phyloP scores from a whole-genome alignment of 2,888 invertebrate species.

The Drosophila imparisetae region DNA sequence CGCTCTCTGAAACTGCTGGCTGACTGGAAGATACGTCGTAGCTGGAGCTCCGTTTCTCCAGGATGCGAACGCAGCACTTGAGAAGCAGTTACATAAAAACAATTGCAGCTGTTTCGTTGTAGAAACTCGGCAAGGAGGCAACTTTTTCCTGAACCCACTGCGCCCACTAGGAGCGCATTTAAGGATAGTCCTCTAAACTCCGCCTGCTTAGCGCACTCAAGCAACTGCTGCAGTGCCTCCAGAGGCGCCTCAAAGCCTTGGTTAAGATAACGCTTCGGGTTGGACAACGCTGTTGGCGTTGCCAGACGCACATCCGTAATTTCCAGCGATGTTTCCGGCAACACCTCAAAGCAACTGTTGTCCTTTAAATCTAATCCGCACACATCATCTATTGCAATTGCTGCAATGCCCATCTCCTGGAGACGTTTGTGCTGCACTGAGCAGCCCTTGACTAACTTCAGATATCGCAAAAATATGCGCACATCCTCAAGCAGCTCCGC shows the following conservation, averaged over 20 bases:
- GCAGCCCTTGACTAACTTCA: slow-evolving; percentile 52
- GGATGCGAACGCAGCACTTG: slow-evolving; percentile 85
- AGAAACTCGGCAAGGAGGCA: slow-evolving; percentile 85
- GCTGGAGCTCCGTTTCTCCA: slow-evolving; percentile 86
- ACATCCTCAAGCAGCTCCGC: slow-evolving; percentile 39
- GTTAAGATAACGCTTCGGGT: slow-evolving; percentile 18
- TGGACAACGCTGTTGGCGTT: background rate
- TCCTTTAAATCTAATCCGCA: slow-evolving; percentile 2
- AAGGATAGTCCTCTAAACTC: slow-evolving; percentile 45
- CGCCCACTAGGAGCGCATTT: slow-evolving; percentile 84
- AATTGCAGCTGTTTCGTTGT: slow-evolving; percentile 84
- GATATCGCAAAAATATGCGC: slow-evolving; percentile 46
- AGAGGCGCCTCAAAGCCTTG: slow-evolving; percentile 71
- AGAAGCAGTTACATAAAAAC: slow-evolving; percentile 85
- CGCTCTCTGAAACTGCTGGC: slow-evolving; percentile 81
- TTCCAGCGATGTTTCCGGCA: slow-evolving; percentile 48
- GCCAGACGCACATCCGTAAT: slow-evolving; percentile 69
- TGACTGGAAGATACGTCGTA: slow-evolving; percentile 85
- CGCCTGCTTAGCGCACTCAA: slow-evolving; percentile 29
- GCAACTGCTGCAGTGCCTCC: slow-evolving; percentile 68
- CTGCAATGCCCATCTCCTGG: slow-evolving; percentile 62
- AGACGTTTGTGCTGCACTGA: slow-evolving; percentile 53
- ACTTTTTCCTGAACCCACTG: slow-evolving; percentile 87
- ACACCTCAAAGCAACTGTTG: slow-evolving; percentile 54
- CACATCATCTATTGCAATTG: slow-evolving; percentile 54